Percentiles rank a stretch among this genome's conserved stretches.
Conservation (phyloP, 2,113 vertebrate species). For the Coryphaenoides rupestris region DNA sequence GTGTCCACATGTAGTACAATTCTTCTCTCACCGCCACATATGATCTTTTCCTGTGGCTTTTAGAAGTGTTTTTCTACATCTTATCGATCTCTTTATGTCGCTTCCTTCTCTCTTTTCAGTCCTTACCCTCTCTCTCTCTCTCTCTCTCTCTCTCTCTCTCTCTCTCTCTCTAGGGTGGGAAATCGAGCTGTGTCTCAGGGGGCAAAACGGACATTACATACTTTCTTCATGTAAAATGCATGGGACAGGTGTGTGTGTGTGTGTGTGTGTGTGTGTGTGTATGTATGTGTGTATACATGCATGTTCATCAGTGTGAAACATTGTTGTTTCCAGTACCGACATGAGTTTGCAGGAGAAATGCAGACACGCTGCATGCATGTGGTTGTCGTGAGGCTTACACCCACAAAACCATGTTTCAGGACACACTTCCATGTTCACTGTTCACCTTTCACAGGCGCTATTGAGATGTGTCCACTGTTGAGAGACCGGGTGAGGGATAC, state of each 20-base stretch:
- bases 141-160: constrained; percentile 1
- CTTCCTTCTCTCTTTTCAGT: neutral
- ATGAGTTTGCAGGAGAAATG: too few relatives aligned
- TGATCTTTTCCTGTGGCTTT: too few relatives aligned
- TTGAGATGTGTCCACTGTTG: too few relatives aligned
- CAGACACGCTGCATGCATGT: too few relatives aligned
- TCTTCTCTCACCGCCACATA: neutral
- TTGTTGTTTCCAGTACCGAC: too few relatives aligned
- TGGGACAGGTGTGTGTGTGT: neutral
- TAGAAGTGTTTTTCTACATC: constrained; percentile 4
- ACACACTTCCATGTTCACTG: too few relatives aligned
- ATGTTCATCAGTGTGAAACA: neutral
- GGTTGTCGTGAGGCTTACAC: too few relatives aligned
- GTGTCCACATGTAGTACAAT: neutral
- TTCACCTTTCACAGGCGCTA: too few relatives aligned
- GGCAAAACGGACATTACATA: neutral
- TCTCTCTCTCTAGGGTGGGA: neutral
- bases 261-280: neutral
- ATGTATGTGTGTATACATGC: neutral
- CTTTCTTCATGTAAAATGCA: neutral
- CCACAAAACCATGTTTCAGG: too few relatives aligned
- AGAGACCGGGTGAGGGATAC: too few relatives aligned
- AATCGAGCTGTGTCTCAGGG: neutral
- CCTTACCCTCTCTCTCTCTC: neutral
- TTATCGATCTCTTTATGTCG: neutral